Percentiles rank a stretch among this genome's conserved stretches.
Conservation (phyloP, 2,888 invertebrate species). For the Pyrochroa serraticornis region DNA sequence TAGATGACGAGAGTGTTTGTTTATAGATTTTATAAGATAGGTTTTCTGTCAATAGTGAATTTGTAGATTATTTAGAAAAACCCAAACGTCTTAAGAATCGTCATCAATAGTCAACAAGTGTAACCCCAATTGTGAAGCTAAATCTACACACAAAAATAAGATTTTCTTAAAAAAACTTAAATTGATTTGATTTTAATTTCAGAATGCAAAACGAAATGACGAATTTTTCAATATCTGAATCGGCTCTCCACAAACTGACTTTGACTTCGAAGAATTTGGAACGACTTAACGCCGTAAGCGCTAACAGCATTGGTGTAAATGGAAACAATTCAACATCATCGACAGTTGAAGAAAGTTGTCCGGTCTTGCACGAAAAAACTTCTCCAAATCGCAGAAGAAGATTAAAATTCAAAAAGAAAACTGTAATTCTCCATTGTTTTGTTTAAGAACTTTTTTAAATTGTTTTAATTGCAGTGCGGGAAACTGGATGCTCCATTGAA, state of each 20-base stretch:
- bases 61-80: too few species aligned
- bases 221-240: constrained; percentile 84
- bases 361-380: constrained; percentile 58
- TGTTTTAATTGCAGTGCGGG: constrained; percentile 38
- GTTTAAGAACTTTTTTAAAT: constrained; percentile 5
- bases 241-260: constrained; percentile 77
- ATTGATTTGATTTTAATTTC: constrained; percentile 14
- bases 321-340: constrained; percentile 62
- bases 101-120: too few species aligned
- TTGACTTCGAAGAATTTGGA: constrained; percentile 53
- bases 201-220: constrained; percentile 34
- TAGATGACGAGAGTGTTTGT: too few species aligned
- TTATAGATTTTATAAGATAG: too few species aligned
- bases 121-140: too few species aligned
- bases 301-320: constrained; percentile 47
- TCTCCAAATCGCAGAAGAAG: constrained; percentile 52
- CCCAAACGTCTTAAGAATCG: too few species aligned
- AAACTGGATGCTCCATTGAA: constrained; percentile 44
- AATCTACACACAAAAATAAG: too few species aligned
- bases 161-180: neutral
- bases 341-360: constrained; percentile 60
- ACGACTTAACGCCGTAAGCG: constrained; percentile 44
- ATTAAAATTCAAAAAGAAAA: constrained; percentile 48
- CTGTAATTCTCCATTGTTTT: constrained; percentile 2
- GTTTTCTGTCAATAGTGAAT: too few species aligned